Evolutionary conservation across 2,113 vertebrate genomes (phyloP).

Genomic region (Pontoporia blainvillei): DNA sequence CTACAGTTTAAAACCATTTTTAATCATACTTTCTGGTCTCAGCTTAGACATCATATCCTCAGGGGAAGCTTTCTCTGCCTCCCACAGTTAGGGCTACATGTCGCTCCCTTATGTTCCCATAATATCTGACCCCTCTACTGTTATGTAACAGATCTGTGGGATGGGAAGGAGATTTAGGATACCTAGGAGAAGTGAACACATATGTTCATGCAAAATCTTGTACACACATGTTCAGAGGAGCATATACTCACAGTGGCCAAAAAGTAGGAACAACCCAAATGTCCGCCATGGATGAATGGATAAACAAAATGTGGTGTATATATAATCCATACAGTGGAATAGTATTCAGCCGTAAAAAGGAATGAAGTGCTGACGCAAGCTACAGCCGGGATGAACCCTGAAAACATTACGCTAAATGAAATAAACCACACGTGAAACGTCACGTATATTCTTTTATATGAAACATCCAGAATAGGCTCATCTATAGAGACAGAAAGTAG

Average conservation of each 20-base stretch:
- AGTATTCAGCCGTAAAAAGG: background rate
- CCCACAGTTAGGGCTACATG: background rate
- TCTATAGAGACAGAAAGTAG: background rate
- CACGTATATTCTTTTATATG: background rate
- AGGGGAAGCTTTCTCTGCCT: background rate
- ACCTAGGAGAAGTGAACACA: background rate
- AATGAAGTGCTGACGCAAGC: background rate
- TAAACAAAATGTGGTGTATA: background rate
- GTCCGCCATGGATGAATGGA: background rate
- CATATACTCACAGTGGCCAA: background rate
- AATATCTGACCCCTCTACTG: background rate
- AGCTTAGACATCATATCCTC: background rate
- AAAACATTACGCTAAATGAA: background rate
- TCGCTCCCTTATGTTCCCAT: too few species aligned
- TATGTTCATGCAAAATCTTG: background rate
- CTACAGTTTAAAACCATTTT: background rate
- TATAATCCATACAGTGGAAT: background rate
- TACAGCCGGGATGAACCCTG: background rate
- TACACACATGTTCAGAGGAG: background rate
- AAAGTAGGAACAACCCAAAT: background rate
- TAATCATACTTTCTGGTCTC: background rate
- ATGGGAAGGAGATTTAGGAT: background rate
- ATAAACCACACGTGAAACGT: background rate
- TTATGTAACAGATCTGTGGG: background rate
- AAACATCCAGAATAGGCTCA: background rate